These are phyloP conservation scores for Carterocephalus palaemon DNA, from an alignment of 2,888 invertebrate genomes.

Conservation along the genomic window DNA sequence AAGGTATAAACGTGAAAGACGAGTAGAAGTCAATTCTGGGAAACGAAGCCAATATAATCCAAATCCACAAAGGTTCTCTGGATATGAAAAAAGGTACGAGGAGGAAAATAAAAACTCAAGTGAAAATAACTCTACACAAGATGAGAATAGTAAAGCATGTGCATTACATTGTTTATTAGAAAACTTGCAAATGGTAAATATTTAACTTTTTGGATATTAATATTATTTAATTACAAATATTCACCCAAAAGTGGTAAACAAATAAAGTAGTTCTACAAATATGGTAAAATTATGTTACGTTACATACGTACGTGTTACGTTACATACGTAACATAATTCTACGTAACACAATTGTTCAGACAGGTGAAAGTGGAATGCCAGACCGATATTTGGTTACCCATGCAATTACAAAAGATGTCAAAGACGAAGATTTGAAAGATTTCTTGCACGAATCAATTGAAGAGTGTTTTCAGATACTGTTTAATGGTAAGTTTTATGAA, in stretches of 20 bases:
- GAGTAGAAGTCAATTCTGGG: slow-evolving; percentile 56
- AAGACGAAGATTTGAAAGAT: slow-evolving; percentile 81
- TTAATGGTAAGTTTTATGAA: slow-evolving; percentile 53
- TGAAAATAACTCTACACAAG: slow-evolving; percentile 45
- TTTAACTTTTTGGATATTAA: slow-evolving; percentile 1
- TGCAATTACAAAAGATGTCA: slow-evolving; percentile 80
- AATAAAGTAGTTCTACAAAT: too few species aligned
- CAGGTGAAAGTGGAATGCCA: slow-evolving; percentile 81
- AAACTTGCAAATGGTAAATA: slow-evolving; percentile 81
- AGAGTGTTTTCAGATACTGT: slow-evolving; percentile 83
- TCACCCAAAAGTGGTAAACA: too few species aligned
- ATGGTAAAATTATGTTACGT: too few species aligned
- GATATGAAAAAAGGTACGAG: slow-evolving; percentile 40
- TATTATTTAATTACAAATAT: too few species aligned
- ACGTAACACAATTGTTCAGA: slow-evolving; percentile 59
- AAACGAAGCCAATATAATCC: slow-evolving; percentile 70
- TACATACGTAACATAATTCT: background rate
- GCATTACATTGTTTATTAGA: slow-evolving; percentile 84
- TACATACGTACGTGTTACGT: background rate
- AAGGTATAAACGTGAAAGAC: slow-evolving; percentile 56
- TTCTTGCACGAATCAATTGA: slow-evolving; percentile 85
- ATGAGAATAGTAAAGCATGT: slow-evolving; percentile 66
- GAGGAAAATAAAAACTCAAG: slow-evolving; percentile 48
- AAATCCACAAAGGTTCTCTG: slow-evolving; percentile 45
- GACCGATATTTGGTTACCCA: slow-evolving; percentile 81